Base-by-base conservation (phyloP, 2,113 vertebrate genomes). In the Larimichthys polyactis region DNA sequence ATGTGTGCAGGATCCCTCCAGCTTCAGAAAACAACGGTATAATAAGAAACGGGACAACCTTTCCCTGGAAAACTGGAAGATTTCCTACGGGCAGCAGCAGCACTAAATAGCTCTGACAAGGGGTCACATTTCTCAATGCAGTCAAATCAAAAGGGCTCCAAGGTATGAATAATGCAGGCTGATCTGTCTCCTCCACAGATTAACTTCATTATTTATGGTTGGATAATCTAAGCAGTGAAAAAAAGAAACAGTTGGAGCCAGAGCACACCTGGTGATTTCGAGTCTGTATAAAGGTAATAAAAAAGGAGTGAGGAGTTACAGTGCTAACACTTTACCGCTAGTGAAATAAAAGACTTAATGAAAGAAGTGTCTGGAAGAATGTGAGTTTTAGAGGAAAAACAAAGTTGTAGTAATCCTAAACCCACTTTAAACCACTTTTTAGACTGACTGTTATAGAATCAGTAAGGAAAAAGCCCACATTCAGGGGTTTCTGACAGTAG, bases 51-150 rank as follows among this genome's bases (percentile, higher is more conserved):
- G 57, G 59, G 79, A 83, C 49, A 62, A 59, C 72, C 77, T 85
- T 88, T 84, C 74, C 44, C 40, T 81, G 84, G 87, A 90, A 91
- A 87, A 64, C 81, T 94, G 90, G 90, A 93, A 85, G 78, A 62
- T 46, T 70, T 83, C 74, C 73, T 22, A 57, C 60, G 62, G 73
- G 75, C 81, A 82, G 63, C 78, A 75, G 59, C 74, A 59, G 83
- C 74, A 74, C 80, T 84, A 79, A 87, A 71, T 66, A 72, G 75
- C 75, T 88, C 66, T 78, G 80, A 90, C 89, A 90, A 59, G 16
- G 71, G 82, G 67, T 93, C 88, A 91, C 75, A 87, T 90, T 83
- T 89, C 88, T 84, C 78, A 83, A 59, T 78, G 78, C 74, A 88
- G 80, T 90, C 76, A 75, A 62, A 85, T 79, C 69, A 74, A 67